These are phyloP conservation scores for Lochmaea crataegi DNA, from an alignment of 2,888 invertebrate genomes.

Conservation along the genomic window DNA sequence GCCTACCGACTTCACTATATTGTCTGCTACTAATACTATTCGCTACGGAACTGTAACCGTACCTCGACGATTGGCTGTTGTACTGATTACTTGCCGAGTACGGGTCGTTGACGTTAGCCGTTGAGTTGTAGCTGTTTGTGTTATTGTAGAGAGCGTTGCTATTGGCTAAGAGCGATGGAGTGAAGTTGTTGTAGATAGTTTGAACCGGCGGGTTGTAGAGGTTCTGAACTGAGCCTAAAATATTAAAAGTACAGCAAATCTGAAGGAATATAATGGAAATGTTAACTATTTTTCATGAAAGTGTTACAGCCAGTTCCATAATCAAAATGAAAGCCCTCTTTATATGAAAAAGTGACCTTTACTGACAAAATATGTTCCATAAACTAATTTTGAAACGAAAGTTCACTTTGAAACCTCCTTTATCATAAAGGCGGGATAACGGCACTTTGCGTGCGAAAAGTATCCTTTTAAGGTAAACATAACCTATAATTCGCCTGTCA, in stretches of 20 bases:
- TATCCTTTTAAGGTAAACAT: too few species aligned
- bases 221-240: slow-evolving; percentile 24
- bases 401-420: too few species aligned
- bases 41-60: slow-evolving; percentile 43
- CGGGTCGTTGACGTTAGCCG: slow-evolving; percentile 1
- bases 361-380: too few species aligned
- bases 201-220: slow-evolving; percentile 24
- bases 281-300: too few species aligned
- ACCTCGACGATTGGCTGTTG: slow-evolving; percentile 19
- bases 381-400: too few species aligned
- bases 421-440: too few species aligned
- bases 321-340: too few species aligned
- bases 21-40: slow-evolving; percentile 47
- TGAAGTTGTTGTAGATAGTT: slow-evolving; percentile 35
- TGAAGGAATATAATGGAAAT: too few species aligned
- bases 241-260: not conserved
- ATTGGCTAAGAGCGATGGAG: not conserved
- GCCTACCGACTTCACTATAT: slow-evolving; percentile 47
- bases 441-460: too few species aligned
- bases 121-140: slow-evolving; percentile 10
- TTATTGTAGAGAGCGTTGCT: slow-evolving; percentile 26
- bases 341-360: too few species aligned
- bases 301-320: too few species aligned
- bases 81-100: slow-evolving; percentile 18
- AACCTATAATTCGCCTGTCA: too few species aligned